phyloP scores from a whole-genome alignment of 2,113 vertebrate genomes.

The Ophthalmolycus amberensis region DNA sequence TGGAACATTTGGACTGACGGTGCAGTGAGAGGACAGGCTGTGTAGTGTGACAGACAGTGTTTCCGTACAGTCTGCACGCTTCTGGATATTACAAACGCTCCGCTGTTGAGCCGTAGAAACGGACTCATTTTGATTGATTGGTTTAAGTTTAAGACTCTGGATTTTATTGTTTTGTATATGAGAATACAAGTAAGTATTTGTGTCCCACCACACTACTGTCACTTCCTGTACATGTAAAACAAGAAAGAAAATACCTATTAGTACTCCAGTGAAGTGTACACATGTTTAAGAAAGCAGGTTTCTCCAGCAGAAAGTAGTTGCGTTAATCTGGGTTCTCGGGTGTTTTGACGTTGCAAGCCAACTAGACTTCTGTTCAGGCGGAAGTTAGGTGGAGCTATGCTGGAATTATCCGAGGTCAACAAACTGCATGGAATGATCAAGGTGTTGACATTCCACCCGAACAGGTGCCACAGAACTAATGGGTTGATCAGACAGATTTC shows the following conservation, averaged over 20 bases:
- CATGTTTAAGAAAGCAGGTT: neutral
- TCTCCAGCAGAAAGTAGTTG: neutral
- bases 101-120: neutral
- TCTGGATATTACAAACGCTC: slow-evolving; percentile 30
- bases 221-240: neutral
- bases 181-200: neutral
- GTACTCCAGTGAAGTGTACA: neutral
- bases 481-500: neutral
- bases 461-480: neutral
- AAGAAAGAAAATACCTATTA: neutral
- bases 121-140: neutral
- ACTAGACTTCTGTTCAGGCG: no score
- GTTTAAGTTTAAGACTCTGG: neutral
- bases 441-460: neutral
- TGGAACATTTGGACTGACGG: slow-evolving; percentile 35
- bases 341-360: neutral
- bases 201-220: neutral
- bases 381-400: neutral
- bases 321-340: neutral
- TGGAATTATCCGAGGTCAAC: neutral
- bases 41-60: slow-evolving; percentile 15
- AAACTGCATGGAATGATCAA: neutral
- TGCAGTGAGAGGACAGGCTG: slow-evolving; percentile 31
- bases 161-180: neutral
- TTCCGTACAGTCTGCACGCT: neutral